Evolutionary conservation across 2,797 vertebrate genomes (phyloP).

Genomic region (Pelochelys cantorii): DNA sequence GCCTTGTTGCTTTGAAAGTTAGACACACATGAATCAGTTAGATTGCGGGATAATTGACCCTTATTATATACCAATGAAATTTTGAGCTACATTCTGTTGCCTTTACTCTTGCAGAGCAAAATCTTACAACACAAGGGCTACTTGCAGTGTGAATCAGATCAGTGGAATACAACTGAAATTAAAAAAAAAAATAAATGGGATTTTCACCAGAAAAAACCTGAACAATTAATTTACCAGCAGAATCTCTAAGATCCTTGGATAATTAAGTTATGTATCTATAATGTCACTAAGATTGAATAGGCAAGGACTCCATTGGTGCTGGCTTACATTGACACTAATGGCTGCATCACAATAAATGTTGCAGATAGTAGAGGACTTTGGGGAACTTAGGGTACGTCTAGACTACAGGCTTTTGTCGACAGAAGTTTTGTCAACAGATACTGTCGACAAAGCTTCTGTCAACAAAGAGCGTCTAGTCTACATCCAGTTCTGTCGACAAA

Average conservation of each 20-base stretch:
- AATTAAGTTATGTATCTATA: neutral
- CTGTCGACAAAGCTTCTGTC: no score
- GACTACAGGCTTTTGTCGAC: no score
- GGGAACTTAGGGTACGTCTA: no score
- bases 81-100: neutral
- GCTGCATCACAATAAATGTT: neutral
- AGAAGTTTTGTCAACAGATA: no score
- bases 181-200: neutral
- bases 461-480: no score
- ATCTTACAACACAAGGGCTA: neutral
- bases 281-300: neutral
- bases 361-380: neutral
- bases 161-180: neutral
- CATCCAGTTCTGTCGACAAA: no score
- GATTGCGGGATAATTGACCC: neutral
- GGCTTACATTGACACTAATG: neutral
- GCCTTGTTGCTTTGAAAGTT: no score
- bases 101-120: neutral
- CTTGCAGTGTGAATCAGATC: fast-evolving
- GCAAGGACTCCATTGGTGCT: neutral
- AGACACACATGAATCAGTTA: neutral
- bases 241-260: neutral
- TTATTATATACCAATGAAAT: neutral
- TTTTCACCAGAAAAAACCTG: neutral
- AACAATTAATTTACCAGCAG: slow-evolving; percentile 23